Base-by-base conservation (phyloP, 2,113 vertebrate species). In the Anhinga anhinga region DNA sequence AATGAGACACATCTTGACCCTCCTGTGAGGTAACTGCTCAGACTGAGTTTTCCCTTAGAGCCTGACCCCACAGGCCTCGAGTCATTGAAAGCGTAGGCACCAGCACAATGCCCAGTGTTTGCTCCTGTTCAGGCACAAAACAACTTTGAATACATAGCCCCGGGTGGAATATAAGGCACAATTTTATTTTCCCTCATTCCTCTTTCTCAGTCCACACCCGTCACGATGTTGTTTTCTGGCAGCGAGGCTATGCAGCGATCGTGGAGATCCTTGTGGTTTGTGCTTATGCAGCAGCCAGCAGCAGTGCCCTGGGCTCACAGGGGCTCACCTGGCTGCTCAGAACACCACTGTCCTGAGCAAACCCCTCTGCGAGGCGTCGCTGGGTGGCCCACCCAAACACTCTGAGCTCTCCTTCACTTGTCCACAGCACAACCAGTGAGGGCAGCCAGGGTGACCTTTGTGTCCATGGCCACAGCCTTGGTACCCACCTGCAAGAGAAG, bases 391-490 rank as follows among this genome's bases (percentile, higher is more conserved):
- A 44, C 71, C 27, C 11, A 96, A 96, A 50, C 98, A 99, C 76
- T 99, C 99, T 0, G 99, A 99, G 79, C 92, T 97, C 97, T 99
- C 98, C 3, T 83, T 77, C 8, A 98, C 97, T 83, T 98, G 98
- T 69, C 99, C 99, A 79, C 99, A 99, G 96, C 99, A 99, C 0
- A 99, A 99, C 99, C 99, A 99, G 97, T 99, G 99, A 1, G 98
- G 98, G 92, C 98, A 98, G 42, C 99, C 99, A 1, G 99, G 99
- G 94, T 99, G 99, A 52, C 99, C 99, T 95, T 98, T 99, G 94
- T 99, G 99, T 34, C 99, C 98, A 4, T 99, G 99, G 55, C 99
- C 99, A 62, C 99, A 99, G 92, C 99, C 99, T 95, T 99, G 98
- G 95, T 99, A 99, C n/a, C 99, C 99, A 94, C 99, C 99, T 99